Evolutionary conservation across 1,140 invertebrate species (phyloP).

Genomic region (Idris sp.): DNA sequence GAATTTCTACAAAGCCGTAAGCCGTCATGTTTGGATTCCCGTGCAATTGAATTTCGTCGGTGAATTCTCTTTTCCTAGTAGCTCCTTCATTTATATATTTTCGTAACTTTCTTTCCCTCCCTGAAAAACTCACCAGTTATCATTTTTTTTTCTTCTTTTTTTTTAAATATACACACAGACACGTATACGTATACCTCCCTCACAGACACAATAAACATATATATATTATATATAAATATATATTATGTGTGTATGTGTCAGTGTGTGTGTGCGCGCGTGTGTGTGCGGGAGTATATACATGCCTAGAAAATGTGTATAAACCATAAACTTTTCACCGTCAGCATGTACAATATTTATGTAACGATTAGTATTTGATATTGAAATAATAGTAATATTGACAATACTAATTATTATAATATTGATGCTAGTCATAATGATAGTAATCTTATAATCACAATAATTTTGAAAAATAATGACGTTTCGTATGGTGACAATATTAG

Average conservation of each 20-base stretch:
- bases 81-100: conserved; percentile 65
- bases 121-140: conserved; percentile 66
- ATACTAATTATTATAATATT: conserved; percentile 63
- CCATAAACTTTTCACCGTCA: conserved; percentile 73
- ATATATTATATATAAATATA: conserved; percentile 63
- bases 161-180: conserved; percentile 66
- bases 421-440: conserved; percentile 68
- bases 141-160: conserved; percentile 40
- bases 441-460: conserved; percentile 68
- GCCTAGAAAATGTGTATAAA: conserved; percentile 78
- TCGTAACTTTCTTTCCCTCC: conserved; percentile 67
- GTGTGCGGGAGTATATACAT: conserved; percentile 71
- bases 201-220: conserved; percentile 64
- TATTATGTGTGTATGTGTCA: conserved; percentile 64
- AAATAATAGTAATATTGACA: conserved; percentile 65
- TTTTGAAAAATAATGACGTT: conserved; percentile 69
- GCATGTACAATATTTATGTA: conserved; percentile 73
- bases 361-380: conserved; percentile 68
- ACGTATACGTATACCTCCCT: conserved; percentile 62
- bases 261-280: conserved; percentile 59
- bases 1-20: conserved; percentile 66
- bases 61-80: conserved; percentile 70
- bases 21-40: conserved; percentile 67
- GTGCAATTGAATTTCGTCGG: conserved; percentile 73
- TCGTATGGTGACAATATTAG: conserved; percentile 72